phyloP scores from a whole-genome alignment of 2,888 invertebrate species.

The Diadegma fenestrale region DNA sequence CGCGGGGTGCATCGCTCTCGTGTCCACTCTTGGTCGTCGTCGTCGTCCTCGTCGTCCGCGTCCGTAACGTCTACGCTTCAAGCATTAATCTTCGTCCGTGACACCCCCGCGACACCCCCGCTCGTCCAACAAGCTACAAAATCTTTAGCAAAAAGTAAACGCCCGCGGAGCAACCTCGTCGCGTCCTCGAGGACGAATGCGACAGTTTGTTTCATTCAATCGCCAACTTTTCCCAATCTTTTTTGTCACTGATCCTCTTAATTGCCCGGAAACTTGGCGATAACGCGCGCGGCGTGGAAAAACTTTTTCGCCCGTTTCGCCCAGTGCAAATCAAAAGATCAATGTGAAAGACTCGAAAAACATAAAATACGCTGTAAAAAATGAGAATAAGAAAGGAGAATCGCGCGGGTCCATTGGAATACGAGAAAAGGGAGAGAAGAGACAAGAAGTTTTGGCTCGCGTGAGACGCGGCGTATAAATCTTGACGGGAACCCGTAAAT shows the following conservation, averaged over 20 bases:
- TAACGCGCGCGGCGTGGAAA: too few relatives aligned
- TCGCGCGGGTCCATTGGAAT: constrained; percentile 26
- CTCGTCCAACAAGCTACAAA: constrained; percentile 48
- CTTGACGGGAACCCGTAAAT: constrained; percentile 80
- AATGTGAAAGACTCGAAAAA: not conserved
- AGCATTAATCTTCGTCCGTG: constrained; percentile 68
- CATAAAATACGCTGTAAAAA: constrained; percentile 55
- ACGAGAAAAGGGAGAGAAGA: constrained; percentile 62
- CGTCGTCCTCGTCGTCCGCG: constrained; percentile 36
- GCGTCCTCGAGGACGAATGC: constrained; percentile 8
- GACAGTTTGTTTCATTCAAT: too few relatives aligned
- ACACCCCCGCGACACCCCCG: constrained; percentile 60
- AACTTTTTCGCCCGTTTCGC: not conserved
- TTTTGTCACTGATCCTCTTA: too few relatives aligned
- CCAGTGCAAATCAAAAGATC: constrained; percentile 13
- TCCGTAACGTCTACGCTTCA: constrained; percentile 63
- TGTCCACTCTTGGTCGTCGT: constrained; percentile 25
- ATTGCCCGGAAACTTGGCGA: too few relatives aligned
- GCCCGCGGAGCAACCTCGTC: constrained; percentile 2
- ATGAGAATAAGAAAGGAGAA: constrained; percentile 55
- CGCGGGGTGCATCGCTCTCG: constrained; percentile 32
- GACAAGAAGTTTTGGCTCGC: constrained; percentile 57
- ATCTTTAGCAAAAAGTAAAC: constrained; percentile 50
- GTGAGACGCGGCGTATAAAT: constrained; percentile 79
- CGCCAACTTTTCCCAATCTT: too few relatives aligned